Conservation (phyloP, 2,888 invertebrate genomes). For the Heliconius charithonia region DNA sequence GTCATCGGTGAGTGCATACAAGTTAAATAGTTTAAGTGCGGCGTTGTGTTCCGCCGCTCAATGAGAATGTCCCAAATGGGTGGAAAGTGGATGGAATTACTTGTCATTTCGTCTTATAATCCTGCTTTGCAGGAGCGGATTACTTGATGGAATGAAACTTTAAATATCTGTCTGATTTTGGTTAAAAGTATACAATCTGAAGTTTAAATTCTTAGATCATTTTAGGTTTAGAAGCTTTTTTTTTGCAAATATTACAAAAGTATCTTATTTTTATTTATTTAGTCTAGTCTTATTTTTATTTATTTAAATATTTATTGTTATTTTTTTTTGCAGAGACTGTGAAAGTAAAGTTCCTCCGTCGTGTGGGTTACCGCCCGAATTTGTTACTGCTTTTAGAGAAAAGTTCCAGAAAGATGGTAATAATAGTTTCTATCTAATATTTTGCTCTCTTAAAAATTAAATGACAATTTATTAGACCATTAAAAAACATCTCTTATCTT, state of each 20-base stretch:
- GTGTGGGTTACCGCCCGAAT: constrained; percentile 94
- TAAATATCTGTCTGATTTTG: too few species aligned
- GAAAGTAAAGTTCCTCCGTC: constrained; percentile 95
- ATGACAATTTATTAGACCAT: too few species aligned
- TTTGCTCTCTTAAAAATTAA: not conserved
- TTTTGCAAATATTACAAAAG: too few species aligned
- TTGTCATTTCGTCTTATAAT: not conserved
- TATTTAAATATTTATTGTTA: not conserved
- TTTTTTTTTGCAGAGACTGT: constrained; percentile 86
- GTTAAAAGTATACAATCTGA: too few species aligned
- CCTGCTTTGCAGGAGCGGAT: too few species aligned
- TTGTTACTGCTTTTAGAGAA: constrained; percentile 91
- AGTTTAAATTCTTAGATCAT: too few species aligned
- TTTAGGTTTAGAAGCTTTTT: too few species aligned
- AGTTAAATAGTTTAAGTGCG: not conserved
- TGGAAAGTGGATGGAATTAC: not conserved
- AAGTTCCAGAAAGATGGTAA: constrained; percentile 87
- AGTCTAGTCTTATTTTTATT: too few species aligned
- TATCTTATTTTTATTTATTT: too few species aligned
- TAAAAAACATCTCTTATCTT: too few species aligned
- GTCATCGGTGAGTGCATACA: constrained; percentile 83
- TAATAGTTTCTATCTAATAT: constrained; percentile 26
- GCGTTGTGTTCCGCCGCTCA: not conserved
- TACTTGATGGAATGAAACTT: too few species aligned
- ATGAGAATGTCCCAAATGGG: not conserved